phyloP scores from a whole-genome alignment of 1,140 invertebrate species.

The Choristoneura fumiferana region DNA sequence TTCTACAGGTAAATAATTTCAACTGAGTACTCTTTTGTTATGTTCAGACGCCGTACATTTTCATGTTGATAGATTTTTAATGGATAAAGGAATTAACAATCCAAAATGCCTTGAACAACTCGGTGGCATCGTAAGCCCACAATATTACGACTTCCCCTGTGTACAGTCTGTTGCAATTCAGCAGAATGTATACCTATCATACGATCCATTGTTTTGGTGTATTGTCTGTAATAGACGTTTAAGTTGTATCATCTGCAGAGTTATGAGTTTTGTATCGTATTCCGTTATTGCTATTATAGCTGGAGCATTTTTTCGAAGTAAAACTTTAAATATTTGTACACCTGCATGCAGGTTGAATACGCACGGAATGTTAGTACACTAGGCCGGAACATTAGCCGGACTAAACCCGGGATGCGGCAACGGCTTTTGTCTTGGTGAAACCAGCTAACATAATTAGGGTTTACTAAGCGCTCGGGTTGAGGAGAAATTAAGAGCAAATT shows the following conservation, averaged over 20 bases:
- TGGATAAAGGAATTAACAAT: too few species aligned
- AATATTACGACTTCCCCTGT: neutral
- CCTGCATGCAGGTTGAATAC: too few species aligned
- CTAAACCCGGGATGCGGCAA: too few species aligned
- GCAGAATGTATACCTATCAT: neutral
- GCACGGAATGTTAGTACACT: too few species aligned
- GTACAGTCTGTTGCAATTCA: neutral
- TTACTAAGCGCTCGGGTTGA: neutral
- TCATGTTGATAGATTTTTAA: too few species aligned
- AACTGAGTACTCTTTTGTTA: too few species aligned
- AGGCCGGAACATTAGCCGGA: too few species aligned
- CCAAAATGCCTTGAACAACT: neutral
- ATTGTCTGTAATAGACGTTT: neutral
- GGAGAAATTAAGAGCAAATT: neutral
- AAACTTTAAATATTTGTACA: too few species aligned
- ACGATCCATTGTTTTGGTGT: neutral
- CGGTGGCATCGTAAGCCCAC: neutral
- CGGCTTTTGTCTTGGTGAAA: neutral
- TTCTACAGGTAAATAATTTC: too few species aligned
- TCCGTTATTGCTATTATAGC: neutral
- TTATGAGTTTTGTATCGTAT: neutral
- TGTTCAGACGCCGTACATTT: too few species aligned
- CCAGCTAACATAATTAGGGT: conserved; percentile 1
- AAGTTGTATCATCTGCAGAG: neutral
- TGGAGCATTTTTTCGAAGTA: too few species aligned